Evolutionary conservation across 1,140 invertebrate genomes (phyloP).

Genomic region (Drosophila asahinai): DNA sequence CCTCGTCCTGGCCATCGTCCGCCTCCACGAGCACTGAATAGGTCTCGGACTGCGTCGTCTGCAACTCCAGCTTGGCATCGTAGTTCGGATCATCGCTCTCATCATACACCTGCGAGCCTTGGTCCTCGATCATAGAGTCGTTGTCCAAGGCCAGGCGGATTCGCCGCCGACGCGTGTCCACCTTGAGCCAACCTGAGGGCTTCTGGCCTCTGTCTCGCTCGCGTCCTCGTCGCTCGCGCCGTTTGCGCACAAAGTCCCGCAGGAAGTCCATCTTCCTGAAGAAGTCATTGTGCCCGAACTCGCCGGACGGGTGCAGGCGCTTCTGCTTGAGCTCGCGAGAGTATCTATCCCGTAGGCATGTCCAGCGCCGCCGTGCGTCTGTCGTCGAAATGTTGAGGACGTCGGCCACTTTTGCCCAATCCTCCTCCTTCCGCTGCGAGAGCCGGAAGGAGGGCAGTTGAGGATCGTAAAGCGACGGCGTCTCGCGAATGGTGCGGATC

Average conservation of each 20-base stretch:
- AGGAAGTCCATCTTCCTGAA: slow-evolving; percentile 80
- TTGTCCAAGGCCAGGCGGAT: slow-evolving; percentile 23
- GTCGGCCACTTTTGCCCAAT: slow-evolving; percentile 70
- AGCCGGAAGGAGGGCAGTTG: slow-evolving; percentile 67
- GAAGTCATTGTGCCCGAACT: slow-evolving; percentile 75
- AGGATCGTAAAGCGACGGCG: slow-evolving; percentile 72
- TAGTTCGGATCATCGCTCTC: slow-evolving; percentile 67
- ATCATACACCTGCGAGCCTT: slow-evolving; percentile 52
- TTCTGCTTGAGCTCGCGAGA: slow-evolving; percentile 74
- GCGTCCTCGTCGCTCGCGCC: slow-evolving; percentile 62
- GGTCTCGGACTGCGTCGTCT: slow-evolving; percentile 66
- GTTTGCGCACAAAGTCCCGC: slow-evolving; percentile 70
- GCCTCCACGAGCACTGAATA: slow-evolving; percentile 71
- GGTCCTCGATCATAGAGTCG: slow-evolving; percentile 55
- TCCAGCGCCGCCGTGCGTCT: slow-evolving; percentile 76
- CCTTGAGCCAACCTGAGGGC: slow-evolving; percentile 56
- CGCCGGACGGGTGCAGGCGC: slow-evolving; percentile 66
- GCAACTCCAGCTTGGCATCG: slow-evolving; percentile 58
- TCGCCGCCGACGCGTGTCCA: slow-evolving; percentile 24
- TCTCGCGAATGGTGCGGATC: slow-evolving; percentile 64
- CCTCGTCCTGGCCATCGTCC: slow-evolving; percentile 58
- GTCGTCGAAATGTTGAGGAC: slow-evolving; percentile 58
- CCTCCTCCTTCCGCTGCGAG: slow-evolving; percentile 72
- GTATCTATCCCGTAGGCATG: slow-evolving; percentile 73
- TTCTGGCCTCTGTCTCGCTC: slow-evolving; percentile 45